phyloP scores from a whole-genome alignment of 2,888 invertebrate species.

The Melikaiella ostensackeni region DNA sequence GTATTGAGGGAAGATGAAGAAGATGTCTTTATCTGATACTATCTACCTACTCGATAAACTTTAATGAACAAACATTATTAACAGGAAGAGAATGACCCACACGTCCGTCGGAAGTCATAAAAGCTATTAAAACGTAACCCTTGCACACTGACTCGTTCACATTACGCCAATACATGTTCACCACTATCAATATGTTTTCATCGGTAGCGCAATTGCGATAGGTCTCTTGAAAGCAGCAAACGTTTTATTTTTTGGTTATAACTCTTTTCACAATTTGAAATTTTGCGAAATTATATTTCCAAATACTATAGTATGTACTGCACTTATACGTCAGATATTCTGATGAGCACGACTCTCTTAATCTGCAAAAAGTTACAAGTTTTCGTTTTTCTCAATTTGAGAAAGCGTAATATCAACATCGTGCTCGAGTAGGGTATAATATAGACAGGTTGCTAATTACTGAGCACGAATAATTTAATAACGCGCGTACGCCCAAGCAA shows the following conservation, averaged over 20 bases:
- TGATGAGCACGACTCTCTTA: neutral
- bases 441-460: slow-evolving; percentile 14
- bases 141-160: neutral
- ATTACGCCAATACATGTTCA: neutral
- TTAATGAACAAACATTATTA: neutral
- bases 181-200: neutral
- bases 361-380: neutral
- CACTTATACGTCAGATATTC: too few relatives aligned
- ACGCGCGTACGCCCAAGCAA: neutral
- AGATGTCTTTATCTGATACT: neutral
- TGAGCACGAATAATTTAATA: slow-evolving; percentile 11
- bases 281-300: neutral
- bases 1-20: neutral
- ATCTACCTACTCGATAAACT: neutral
- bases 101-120: slow-evolving; percentile 10
- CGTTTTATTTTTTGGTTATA: neutral
- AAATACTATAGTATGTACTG: neutral
- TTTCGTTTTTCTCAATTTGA: neutral
- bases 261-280: too few relatives aligned
- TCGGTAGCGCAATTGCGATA: neutral
- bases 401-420: neutral
- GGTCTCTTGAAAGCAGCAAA: too few relatives aligned
- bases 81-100: slow-evolving; percentile 1
- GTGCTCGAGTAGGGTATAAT: neutral
- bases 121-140: neutral